Evolutionary conservation across 2,113 vertebrate species (phyloP).

Genomic region (Microcebus ravelobensis): DNA sequence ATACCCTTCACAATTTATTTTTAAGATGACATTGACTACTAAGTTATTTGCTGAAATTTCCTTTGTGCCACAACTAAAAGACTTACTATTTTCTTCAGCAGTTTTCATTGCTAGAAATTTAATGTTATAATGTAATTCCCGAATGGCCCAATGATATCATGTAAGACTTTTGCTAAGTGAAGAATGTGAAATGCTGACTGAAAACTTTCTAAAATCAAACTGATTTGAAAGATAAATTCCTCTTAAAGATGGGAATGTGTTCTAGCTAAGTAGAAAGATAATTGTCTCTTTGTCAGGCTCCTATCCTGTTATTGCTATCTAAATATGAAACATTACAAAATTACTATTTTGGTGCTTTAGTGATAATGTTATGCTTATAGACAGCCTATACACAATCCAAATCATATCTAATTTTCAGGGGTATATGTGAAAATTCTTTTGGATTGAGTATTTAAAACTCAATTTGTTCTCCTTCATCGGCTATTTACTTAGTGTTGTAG

Average conservation of each 20-base stretch:
- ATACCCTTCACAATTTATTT: constrained; percentile 58
- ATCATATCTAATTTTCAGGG: constrained; percentile 42
- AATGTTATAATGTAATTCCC: neutral
- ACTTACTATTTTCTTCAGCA: constrained; percentile 7
- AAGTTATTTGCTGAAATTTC: constrained; percentile 32
- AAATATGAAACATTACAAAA: constrained; percentile 30
- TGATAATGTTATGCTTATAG: constrained; percentile 9
- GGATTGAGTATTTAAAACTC: neutral
- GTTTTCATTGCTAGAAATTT: constrained; percentile 5
- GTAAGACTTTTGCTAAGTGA: neutral
- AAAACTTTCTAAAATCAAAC: constrained; percentile 57
- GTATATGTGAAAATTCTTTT: constrained; percentile 21
- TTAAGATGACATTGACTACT: constrained; percentile 42
- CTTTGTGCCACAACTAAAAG: constrained; percentile 1
- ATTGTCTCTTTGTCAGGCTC: constrained; percentile 53
- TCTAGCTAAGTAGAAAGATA: constrained; percentile 56
- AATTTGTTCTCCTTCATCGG: neutral
- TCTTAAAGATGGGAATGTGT: constrained; percentile 51
- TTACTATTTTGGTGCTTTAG: constrained; percentile 42
- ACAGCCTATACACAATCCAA: neutral
- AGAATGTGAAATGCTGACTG: constrained; percentile 21
- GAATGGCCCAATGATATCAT: neutral
- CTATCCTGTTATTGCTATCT: constrained; percentile 53
- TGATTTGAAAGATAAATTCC: constrained; percentile 52
- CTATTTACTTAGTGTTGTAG: neutral